Base-by-base conservation (phyloP, 2,113 vertebrate species). In the Panurus biarmicus region DNA sequence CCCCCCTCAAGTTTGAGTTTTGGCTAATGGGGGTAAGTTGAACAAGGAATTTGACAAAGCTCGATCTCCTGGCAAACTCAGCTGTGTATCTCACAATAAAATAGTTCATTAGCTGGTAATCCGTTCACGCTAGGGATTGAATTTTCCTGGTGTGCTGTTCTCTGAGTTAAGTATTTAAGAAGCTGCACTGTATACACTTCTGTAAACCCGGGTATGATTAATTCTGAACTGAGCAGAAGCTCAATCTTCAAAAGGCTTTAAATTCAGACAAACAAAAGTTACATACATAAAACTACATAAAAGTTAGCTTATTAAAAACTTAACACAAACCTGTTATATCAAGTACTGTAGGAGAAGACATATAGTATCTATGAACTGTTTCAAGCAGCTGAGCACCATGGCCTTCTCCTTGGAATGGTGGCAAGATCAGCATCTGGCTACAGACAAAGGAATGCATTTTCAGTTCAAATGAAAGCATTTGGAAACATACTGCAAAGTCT, bases 371-470 rank as follows among this genome's bases (percentile, higher is more conserved):
- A 95, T 99, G 99, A 89, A 99, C 98, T 22, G 99, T 98, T 98
- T 99, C 99, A 96, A 99, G 98, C 97, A 99, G 98, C 95, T 99
- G 99, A 95, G 99, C 99, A 90, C 99, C 99, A 61, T 99, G 99
- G 90, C 99, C 99, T 98, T 99, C 99, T 97, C 99, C 99, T 98
- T 99, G 99, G 98, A 99, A 99, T 19, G 99, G 99, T 95, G 99
- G 99, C 95, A 99, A 97, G 97, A 99, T 97, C 98, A 99, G 97
- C 99, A 99, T 99, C 98, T 99, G 99, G 97, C 99, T 99, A 97
- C 17, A 97, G 80, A 95, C 80, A 95, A 81, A 87, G 95, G 96
- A 85, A 97, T 51, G 53, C 48, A 85, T 95, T 87, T 96, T 89
- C 85, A 89, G 83, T 93, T 97, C 79, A 95, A 93, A 97, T 24